phyloP scores from a whole-genome alignment of 2,797 vertebrate species.

The Takifugu rubripes region DNA sequence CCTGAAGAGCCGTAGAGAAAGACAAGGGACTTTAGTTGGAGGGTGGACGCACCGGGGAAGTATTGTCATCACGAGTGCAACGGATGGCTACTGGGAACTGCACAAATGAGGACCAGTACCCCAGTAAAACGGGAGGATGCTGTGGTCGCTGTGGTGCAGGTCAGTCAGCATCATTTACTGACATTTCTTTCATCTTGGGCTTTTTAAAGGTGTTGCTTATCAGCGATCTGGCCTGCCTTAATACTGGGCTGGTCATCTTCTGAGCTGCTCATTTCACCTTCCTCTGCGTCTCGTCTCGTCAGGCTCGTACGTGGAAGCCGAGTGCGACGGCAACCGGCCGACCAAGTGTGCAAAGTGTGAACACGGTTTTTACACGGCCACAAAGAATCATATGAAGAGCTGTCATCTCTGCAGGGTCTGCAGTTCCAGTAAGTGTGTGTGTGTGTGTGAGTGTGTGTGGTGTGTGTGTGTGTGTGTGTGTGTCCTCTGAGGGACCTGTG shows the following conservation, averaged over 20 bases:
- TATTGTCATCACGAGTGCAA: constrained; percentile 13
- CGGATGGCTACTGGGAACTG: constrained; percentile 20
- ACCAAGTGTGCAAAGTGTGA: constrained; percentile 39
- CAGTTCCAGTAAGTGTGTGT: constrained; percentile 49
- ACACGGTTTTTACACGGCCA: constrained; percentile 1
- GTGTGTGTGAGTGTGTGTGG: too few species aligned
- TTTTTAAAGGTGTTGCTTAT: too few species aligned
- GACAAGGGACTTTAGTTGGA: too few species aligned
- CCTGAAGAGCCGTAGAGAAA: too few species aligned
- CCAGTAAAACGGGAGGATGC: accelerated
- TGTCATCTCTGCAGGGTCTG: constrained; percentile 37
- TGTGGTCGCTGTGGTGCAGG: constrained; percentile 58
- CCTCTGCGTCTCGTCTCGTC: constrained; percentile 5
- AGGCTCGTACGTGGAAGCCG: constrained; percentile 33
- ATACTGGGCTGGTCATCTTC: not conserved
- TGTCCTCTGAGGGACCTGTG: too few species aligned
- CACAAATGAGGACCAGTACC: accelerated
- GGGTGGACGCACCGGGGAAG: constrained; percentile 3
- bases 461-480: too few species aligned
- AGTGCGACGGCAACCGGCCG: accelerated
- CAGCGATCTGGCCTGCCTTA: not conserved
- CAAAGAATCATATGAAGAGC: not conserved
- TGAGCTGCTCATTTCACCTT: not conserved
- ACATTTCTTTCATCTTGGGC: not conserved
- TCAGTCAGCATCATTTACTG: constrained; percentile 31